Evolutionary conservation across 2,797 vertebrate species (phyloP), one percentile per base, ranked within the genome.

Genomic region (Lutjanus argentimaculatus): DNA sequence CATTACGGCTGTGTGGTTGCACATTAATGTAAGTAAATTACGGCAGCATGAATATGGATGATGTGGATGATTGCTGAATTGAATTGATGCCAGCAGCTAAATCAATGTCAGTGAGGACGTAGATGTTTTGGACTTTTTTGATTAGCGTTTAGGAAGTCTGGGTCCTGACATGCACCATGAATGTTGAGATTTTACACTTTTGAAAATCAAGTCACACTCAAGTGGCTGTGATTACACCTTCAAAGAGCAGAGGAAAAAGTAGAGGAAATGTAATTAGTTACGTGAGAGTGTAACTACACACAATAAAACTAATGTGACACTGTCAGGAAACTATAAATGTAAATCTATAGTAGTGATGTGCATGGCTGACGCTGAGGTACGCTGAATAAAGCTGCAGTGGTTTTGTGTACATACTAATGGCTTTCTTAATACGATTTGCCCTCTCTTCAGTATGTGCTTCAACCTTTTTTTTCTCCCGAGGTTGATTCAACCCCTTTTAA

Each of bases 51-150:
- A 93, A 92, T 92, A 92, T 90, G 89, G 88, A 93, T 90, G 86
- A 88, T 77, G 86, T 45, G 67, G 75, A 83, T 89, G 91, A 92
- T 91, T 91, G 90, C 85, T 75, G 85, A 84, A 89, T 89, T 91
- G 89, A 90, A 92, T 93, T 93, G 79, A 89, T 75, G 86, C 89
- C 88, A 80, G 89, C 78, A 88, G 89, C 84, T 91, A 91, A 90
- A 92, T 93, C 92, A 94, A 92, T 91, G 92, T 93, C 90, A 90
- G 58, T 21, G 88, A 85, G 90, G 93, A 91, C 88, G 63, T 77
- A 40, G 84, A 78, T 88, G 86, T 91, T 91, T 89, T 64, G 75
- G 83, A 83, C 85, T 87, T 89, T 85, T 87, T 83, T 21, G 55
- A 91, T 91, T 88, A 88, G 83, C 80, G 75, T 91, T 85, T 83